Evolutionary conservation across 2,797 vertebrate species (phyloP).

Genomic region (Sebastes matsubarae): DNA sequence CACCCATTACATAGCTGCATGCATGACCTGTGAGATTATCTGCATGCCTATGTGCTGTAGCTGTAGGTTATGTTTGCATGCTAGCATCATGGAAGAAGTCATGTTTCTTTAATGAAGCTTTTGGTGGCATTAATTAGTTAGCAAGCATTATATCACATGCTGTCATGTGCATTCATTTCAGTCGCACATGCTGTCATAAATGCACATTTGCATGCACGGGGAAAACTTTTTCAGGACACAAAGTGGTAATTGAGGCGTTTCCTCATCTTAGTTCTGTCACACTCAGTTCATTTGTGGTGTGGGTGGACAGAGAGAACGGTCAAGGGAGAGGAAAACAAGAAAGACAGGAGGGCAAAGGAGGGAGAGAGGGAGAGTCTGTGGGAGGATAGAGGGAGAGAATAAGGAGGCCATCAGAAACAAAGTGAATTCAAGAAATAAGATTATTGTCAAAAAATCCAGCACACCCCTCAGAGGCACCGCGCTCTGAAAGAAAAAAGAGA

Average conservation of each 20-base stretch:
- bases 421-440: conserved; percentile 10
- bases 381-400: not conserved
- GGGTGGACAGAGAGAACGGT: not conserved
- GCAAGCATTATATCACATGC: not conserved
- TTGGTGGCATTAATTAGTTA: conserved; percentile 44
- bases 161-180: not conserved
- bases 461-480: not conserved
- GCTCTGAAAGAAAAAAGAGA: not conserved
- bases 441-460: conserved; percentile 21
- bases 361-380: not conserved
- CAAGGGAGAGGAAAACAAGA: not conserved
- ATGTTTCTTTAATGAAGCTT: conserved; percentile 46
- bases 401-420: not conserved
- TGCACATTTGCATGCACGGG: not conserved
- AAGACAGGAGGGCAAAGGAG: not conserved
- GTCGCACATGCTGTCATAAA: not conserved
- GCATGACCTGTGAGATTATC: not conserved
- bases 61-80: conserved; percentile 9
- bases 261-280: conserved; percentile 6
- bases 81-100: conserved; percentile 7
- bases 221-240: conserved; percentile 1
- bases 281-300: not conserved
- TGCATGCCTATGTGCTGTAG: not conserved
- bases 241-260: conserved; percentile 1
- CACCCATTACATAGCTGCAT: not conserved